Base-by-base conservation (phyloP, 2,797 vertebrate species). In the Catostomus latipinnis region DNA sequence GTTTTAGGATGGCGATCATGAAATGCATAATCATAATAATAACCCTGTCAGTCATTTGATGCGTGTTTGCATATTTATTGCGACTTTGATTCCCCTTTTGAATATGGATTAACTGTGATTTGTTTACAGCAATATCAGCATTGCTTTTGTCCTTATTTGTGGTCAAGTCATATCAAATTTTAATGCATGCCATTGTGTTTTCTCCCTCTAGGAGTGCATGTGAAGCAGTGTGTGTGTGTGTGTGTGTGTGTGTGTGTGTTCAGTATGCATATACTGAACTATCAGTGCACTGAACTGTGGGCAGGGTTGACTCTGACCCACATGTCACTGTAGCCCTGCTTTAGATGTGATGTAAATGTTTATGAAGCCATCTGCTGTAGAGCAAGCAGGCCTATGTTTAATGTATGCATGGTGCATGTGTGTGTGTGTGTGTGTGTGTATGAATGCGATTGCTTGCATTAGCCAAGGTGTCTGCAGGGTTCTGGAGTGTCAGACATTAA, bases 401-500 rank as follows among this genome's bases (percentile, higher is more conserved):
- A 54, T 71, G 69, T 75, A 52, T 57, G 22, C 49, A 67, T 54
- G 48, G 70, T 63, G 53, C 62, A 34, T 69, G 8, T 52, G 53
- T 56, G 54, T 66, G 16, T 18, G 16, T 18, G 22, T 22, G 22
- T 22, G 22, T 22, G 22, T 22, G 2, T 63, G 34, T 3, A 34
- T 52, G 65, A 62, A 71, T 71, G 68, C 18, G 65, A 52, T 57
- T 52, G 65, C 18, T 49, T 4, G 49, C 22, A 14, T 22, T 66
- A 66, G 82, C 85, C 83, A 83, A 81, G 34, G 66, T 72, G 76
- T 82, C 85, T 80, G 82, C 85, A 84, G 85, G 85, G 79, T 87
- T 83, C 78, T 82, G 82, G 88, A 86, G 85, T 85, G 85, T 86
- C 88, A 87, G 88, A 88, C 84, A 82, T 82, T 81, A 76, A 78